These are phyloP conservation scores for Phortica okadai DNA, from an alignment of 2,888 invertebrate genomes.

Conservation along the genomic window DNA sequence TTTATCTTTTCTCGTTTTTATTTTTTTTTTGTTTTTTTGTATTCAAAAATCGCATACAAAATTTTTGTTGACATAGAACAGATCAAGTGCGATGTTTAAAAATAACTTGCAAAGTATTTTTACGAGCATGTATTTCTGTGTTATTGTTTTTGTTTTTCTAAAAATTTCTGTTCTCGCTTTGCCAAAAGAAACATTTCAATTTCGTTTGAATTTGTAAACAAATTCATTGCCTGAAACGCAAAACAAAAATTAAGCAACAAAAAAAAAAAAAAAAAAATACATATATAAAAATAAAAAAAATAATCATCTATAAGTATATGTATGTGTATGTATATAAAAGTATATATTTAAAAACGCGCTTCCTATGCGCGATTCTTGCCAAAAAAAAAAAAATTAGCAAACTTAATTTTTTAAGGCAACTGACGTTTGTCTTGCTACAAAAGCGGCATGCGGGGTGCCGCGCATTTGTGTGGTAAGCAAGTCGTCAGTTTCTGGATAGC, in stretches of 20 bases:
- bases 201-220: conserved; percentile 17
- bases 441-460: too few species aligned
- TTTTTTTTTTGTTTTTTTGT: neutral
- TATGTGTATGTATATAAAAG: too few species aligned
- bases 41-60: neutral
- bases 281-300: too few species aligned
- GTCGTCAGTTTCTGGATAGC: too few species aligned
- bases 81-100: conserved; percentile 30
- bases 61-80: conserved; percentile 47
- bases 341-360: neutral
- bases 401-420: neutral
- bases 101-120: conserved; percentile 25
- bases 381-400: neutral
- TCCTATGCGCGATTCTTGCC: neutral
- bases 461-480: too few species aligned
- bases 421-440: too few species aligned
- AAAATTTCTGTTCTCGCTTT: conserved; percentile 3
- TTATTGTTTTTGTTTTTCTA: neutral
- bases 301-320: too few species aligned
- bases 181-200: conserved; percentile 21
- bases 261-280: too few species aligned
- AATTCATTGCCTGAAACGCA: conserved; percentile 1
- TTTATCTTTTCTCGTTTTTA: neutral
- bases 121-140: conserved; percentile 28
- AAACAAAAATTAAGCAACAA: neutral